Percentiles rank a stretch among this genome's conserved stretches.
Conservation (phyloP, 2,797 vertebrate species). For the Leuciscus waleckii region DNA sequence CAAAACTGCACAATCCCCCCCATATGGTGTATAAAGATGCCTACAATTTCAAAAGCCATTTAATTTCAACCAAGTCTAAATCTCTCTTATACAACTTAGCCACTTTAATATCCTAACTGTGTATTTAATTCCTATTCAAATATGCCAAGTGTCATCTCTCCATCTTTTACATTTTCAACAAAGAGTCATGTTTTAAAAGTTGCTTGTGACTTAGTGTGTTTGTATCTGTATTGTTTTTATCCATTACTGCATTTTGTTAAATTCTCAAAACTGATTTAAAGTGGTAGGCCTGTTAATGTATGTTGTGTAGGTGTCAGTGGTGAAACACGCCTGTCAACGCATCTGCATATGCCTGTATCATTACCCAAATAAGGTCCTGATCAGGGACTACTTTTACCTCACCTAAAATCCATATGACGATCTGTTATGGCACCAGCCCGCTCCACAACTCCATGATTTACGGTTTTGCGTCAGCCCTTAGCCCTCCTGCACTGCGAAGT, state of each 20-base stretch:
- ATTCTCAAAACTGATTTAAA: slow-evolving; percentile 2
- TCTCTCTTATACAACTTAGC: neutral
- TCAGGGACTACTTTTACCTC: slow-evolving; percentile 58
- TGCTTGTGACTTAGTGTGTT: neutral
- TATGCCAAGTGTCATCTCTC: neutral
- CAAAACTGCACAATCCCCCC: neutral
- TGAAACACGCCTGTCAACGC: slow-evolving; percentile 13
- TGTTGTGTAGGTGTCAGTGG: neutral
- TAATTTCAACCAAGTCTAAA: neutral
- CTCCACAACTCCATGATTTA: slow-evolving; percentile 79
- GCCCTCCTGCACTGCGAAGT: slow-evolving; percentile 71
- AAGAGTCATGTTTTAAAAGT: neutral
- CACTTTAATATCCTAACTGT: neutral
- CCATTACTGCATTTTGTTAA: neutral
- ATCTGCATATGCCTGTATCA: slow-evolving; percentile 28
- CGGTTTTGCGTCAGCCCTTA: slow-evolving; percentile 71
- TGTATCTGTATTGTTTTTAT: neutral
- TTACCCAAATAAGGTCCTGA: slow-evolving; percentile 5
- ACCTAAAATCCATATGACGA: slow-evolving; percentile 74
- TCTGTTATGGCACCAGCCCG: slow-evolving; percentile 77
- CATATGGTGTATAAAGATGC: neutral
- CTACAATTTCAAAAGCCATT: neutral
- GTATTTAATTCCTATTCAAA: neutral
- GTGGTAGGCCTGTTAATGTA: neutral
- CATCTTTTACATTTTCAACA: neutral